These are phyloP conservation scores for Hippocampus comes DNA, from an alignment of 2,113 vertebrate species.

Conservation along the genomic window DNA sequence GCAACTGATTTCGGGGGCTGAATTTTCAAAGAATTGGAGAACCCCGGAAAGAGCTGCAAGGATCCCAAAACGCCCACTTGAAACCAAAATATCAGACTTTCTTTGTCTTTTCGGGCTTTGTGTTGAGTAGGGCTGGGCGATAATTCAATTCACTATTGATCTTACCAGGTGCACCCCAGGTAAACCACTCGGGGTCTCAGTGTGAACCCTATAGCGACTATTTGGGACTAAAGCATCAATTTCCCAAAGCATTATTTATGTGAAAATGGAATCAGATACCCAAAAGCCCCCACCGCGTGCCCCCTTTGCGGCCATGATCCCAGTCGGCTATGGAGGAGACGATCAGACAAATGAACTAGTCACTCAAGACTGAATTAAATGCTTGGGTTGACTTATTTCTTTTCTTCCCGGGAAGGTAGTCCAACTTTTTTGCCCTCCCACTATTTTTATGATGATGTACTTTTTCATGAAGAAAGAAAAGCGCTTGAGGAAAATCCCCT, in stretches of 20 bases:
- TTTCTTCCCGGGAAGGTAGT: conserved; percentile 47
- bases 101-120: too few species aligned
- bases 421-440: conserved; percentile 29
- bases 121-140: too few species aligned
- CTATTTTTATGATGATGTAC: conserved; percentile 4
- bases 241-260: conserved; percentile 67
- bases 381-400: conserved; percentile 52
- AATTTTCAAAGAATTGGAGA: too few species aligned
- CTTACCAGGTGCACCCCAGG: too few species aligned
- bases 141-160: too few species aligned
- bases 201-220: too few species aligned
- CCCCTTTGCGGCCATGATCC: conserved; percentile 46
- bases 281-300: conserved; percentile 21
- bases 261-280: conserved; percentile 65
- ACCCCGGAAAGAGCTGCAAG: too few species aligned
- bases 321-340: conserved; percentile 61
- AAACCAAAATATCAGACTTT: too few species aligned
- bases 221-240: conserved; percentile 40
- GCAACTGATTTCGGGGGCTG: too few species aligned
- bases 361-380: conserved; percentile 65
- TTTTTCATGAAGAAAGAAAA: conserved; percentile 15
- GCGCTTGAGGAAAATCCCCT: conserved; percentile 57
- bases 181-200: too few species aligned
- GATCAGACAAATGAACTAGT: conserved; percentile 68
- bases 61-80: too few species aligned